phyloP scores from a whole-genome alignment of 2,888 invertebrate species.

The Stenichneumon culpator region DNA sequence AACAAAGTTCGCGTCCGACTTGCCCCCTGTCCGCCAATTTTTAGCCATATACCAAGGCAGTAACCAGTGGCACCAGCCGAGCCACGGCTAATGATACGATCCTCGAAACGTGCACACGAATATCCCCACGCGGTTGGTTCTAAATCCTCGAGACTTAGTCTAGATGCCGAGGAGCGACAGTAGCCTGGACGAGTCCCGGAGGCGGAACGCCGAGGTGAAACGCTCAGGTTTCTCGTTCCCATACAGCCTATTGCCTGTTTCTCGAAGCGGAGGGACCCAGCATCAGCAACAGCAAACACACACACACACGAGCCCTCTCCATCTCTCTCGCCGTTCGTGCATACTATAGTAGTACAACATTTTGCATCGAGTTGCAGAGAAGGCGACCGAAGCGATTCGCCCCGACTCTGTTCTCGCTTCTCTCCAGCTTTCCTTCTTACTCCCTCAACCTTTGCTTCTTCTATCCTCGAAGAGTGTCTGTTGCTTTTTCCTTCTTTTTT shows the following conservation, averaged over 20 bases:
- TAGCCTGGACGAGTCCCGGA: constrained; percentile 31
- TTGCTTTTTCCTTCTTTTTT: constrained; percentile 33
- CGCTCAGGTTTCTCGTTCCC: constrained; percentile 52
- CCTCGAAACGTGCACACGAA: constrained; percentile 72
- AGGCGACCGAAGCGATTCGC: constrained; percentile 54
- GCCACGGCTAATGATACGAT: constrained; percentile 67
- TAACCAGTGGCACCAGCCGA: constrained; percentile 17
- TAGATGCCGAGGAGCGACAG: constrained; percentile 54
- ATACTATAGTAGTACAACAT: constrained; percentile 53
- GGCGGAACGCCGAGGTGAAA: constrained; percentile 40
- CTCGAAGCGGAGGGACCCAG: constrained; percentile 26
- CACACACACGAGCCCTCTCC: constrained; percentile 37
- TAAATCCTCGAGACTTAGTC: constrained; percentile 54
- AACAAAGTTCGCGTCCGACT: not conserved
- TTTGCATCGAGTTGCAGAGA: constrained; percentile 48
- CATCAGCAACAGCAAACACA: constrained; percentile 58
- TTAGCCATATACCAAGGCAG: constrained; percentile 20
- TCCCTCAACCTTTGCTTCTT: constrained; percentile 20
- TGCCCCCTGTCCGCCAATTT: constrained; percentile 1
- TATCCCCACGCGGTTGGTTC: constrained; percentile 65
- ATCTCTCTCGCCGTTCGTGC: constrained; percentile 59
- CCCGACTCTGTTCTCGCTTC: constrained; percentile 51
- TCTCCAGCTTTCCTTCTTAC: constrained; percentile 28
- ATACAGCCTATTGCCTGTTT: constrained; percentile 48
- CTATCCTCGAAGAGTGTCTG: constrained; percentile 33